phyloP scores from a whole-genome alignment of 1,140 invertebrate species.

The Tyrophagus putrescentiae region DNA sequence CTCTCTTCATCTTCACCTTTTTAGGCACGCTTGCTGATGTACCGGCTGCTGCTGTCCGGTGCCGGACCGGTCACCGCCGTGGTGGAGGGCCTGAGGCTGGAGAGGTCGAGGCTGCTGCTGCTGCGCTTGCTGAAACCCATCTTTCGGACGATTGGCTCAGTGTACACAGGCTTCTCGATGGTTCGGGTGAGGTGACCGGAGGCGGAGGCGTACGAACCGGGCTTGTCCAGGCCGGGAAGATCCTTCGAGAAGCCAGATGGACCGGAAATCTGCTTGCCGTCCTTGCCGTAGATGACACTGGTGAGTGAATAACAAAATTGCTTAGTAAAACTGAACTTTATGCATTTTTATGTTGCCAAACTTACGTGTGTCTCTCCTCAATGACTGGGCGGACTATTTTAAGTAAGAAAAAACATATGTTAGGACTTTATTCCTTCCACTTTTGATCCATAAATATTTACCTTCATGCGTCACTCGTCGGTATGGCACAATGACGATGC shows the following conservation, averaged over 20 bases:
- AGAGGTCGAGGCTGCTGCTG: background rate
- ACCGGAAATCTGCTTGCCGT: slow-evolving; percentile 19
- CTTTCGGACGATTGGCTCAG: slow-evolving; percentile 18
- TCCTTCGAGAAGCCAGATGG: background rate
- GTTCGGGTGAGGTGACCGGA: background rate
- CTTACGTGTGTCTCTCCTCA: slow-evolving; percentile 18
- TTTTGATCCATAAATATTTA: background rate
- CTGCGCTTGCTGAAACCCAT: slow-evolving; percentile 9
- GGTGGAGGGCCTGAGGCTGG: slow-evolving; percentile 2
- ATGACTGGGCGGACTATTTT: slow-evolving; percentile 10
- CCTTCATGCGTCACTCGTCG: slow-evolving; percentile 18
- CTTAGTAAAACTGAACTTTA: too few relatives aligned
- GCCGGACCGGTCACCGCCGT: background rate
- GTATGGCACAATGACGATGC: slow-evolving; percentile 20
- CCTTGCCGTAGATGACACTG: slow-evolving; percentile 21
- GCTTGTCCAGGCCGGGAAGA: slow-evolving; percentile 4
- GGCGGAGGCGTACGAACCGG: slow-evolving; percentile 12
- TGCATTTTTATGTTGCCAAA: too few relatives aligned
- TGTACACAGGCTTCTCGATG: slow-evolving; percentile 17
- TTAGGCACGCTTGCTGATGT: slow-evolving; percentile 12
- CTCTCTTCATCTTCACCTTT: too few relatives aligned
- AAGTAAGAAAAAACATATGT: too few relatives aligned
- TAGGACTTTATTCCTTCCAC: background rate
- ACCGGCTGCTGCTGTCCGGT: background rate
- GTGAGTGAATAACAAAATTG: too few relatives aligned